Evolutionary conservation across 35 echinoderm and acorn worm species (phyloP), one percentile per base, ranked within the genome.

Genomic region (Ptychodera flava): DNA sequence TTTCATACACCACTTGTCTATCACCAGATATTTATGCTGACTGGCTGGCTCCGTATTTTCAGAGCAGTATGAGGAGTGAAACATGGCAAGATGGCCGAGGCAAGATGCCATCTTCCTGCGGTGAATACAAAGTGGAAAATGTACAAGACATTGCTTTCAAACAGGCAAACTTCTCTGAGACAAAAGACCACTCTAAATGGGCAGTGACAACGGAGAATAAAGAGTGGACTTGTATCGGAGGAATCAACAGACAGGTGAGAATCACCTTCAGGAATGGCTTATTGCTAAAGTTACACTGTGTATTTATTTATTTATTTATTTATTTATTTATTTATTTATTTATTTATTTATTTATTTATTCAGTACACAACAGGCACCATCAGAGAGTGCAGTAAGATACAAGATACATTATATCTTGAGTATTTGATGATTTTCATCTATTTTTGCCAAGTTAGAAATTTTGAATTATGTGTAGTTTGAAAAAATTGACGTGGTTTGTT

Each of bases 101-200:
- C 14, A 90, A 90, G 32, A 16, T 78, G 6, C 82, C 82, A 30
- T 85, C 82, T 0, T 79, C 22, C 35, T 90, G 88, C 33, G 38
- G 30, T 31, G 16, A 29, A 29, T 84, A 79, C 33, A 85, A 90
- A 1, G 88, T 85, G 28, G 34, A 77, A 35, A 85, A 77, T 75
- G 84, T 84, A 29, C 37, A 90, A 34, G 76, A 34, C 35, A 90
- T 90, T 2, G 1, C 30, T 1, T 90, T 90, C 76, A 30, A 33
- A 16, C 0, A 31, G 32, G 38, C 34, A 53, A 16, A 15, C 0
- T 53, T 89, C 38, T 77, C 76, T 0, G 76, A 85, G 35, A 85
- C 88, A 1, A 79, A 80, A 29, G 88, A 90, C 77, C 88, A 90
- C 32, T 85, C 88, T 76, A 90, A 90, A 16, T 90, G 88, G 88